Evolutionary conservation across 2,888 invertebrate genomes (phyloP).

Genomic region (Hylaea fasciaria): DNA sequence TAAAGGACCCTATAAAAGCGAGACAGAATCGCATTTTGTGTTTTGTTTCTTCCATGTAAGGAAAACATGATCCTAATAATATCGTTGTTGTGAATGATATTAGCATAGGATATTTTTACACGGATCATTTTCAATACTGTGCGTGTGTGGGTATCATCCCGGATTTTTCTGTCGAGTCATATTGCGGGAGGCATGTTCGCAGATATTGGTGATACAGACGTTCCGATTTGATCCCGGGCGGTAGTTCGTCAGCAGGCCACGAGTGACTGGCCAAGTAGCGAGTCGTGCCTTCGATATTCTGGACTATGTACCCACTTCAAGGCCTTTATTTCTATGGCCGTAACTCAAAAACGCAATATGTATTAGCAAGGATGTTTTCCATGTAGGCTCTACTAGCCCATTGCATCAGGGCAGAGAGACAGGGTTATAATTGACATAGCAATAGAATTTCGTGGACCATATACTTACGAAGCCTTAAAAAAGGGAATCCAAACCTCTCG

Average conservation of each 20-base stretch:
- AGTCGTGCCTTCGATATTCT: no score
- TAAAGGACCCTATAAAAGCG: no score
- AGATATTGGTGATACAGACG: slow-evolving; percentile 42
- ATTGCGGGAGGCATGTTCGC: slow-evolving; percentile 40
- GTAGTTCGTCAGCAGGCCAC: slow-evolving; percentile 50
- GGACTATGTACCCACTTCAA: no score
- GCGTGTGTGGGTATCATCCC: slow-evolving; percentile 23
- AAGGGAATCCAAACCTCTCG: slow-evolving; percentile 43
- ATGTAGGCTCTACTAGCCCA: no score
- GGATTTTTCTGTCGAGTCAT: slow-evolving; percentile 52
- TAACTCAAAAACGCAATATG: no score
- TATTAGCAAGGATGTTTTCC: no score
- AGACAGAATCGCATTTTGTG: no score
- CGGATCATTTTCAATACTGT: slow-evolving; percentile 20
- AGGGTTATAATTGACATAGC: no score
- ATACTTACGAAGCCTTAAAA: slow-evolving; percentile 20
- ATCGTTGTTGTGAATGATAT: slow-evolving; percentile 9
- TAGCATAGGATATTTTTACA: slow-evolving; percentile 22
- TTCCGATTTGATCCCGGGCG: slow-evolving; percentile 47
- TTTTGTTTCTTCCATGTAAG: neutral
- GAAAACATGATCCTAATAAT: slow-evolving; percentile 16
- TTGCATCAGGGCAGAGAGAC: no score
- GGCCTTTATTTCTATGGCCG: no score
- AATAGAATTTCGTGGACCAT: no score
- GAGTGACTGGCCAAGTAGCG: slow-evolving; percentile 2